Base-by-base conservation (phyloP, 2,113 vertebrate species). In the Tachysurus vachellii region DNA sequence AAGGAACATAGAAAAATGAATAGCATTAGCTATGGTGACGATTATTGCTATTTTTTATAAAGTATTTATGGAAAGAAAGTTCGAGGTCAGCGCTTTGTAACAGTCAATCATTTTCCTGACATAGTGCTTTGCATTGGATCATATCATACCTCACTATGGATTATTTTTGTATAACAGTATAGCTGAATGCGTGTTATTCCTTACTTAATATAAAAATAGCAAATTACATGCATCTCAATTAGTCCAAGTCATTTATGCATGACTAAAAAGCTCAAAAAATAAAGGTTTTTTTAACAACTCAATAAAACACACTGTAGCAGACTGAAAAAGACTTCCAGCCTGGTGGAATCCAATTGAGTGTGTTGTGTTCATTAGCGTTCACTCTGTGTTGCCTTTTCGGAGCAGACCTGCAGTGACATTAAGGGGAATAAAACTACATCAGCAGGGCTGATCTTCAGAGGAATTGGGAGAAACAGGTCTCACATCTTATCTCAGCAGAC, bases 401-500 rank as follows among this genome's bases (percentile, higher is more conserved):
- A 91, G 94, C 88, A 92, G 95, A 95, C 93, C 88, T 91, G 89
- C 89, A 91, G 93, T 93, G 94, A 93, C 94, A 94, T 94, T 94
- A 95, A 95, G 92, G 92, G 88, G 93, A 95, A 94, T 87, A 89
- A 94, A 91, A 93, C 85, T 87, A 92, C 93, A 93, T 95, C 92
- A 93, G 89, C 91, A 91, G 88, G 93, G 95, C 95, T 96, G 95
- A 95, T 97, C 93, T 95, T 94, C 93, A 90, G 91, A 93, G 93
- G 93, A 93, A 94, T 94, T 93, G 88, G 90, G 93, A 94, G 94
- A 93, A 94, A 94, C 94, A 93, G 94, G 94, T 94, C 95, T 95
- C 91, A 93, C 94, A 94, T 97, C 97, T 96, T 96, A 96, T 97
- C 93, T 95, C 93, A 92, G 93, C 94, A 96, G 97, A 97, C 97